These are phyloP conservation scores for Coreoperca whiteheadi DNA, from an alignment of 2,113 vertebrate genomes.

Conservation along the genomic window DNA sequence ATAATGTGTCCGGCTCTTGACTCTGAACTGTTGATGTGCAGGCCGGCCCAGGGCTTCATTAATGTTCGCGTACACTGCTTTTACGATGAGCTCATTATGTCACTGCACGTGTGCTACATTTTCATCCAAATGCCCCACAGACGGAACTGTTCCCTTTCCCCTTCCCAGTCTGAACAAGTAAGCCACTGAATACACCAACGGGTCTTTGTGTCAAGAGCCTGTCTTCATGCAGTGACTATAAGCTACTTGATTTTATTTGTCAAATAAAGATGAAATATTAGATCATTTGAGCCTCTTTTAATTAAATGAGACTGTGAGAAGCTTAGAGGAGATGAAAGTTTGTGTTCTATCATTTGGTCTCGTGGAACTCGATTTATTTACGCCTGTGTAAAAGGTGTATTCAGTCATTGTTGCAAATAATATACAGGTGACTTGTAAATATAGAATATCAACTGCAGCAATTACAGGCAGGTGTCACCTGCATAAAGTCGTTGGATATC, in stretches of 20 bases:
- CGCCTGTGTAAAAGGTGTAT: background rate
- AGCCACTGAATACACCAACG: conserved; percentile 6
- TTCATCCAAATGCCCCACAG: background rate
- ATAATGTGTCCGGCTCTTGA: background rate
- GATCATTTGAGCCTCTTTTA: no score
- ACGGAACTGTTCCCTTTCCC: background rate
- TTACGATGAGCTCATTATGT: conserved; percentile 1
- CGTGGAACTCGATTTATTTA: background rate
- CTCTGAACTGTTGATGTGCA: background rate
- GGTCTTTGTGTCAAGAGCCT: background rate
- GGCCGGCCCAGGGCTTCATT: no score
- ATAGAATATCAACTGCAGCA: no score
- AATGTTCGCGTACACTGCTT: no score
- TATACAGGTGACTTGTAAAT: no score
- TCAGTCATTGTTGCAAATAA: background rate
- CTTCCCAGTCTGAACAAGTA: conserved; percentile 15
- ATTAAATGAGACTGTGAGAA: no score
- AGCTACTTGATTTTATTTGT: background rate
- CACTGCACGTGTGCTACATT: background rate
- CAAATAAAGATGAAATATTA: no score
- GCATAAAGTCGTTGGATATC: no score
- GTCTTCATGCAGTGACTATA: background rate
- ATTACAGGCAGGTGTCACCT: no score
- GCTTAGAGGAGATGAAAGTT: no score
- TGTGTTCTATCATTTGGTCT: no score